These are phyloP conservation scores for Cyrtorhinus lividipennis DNA, from an alignment of 1,140 invertebrate species.

Conservation along the genomic window DNA sequence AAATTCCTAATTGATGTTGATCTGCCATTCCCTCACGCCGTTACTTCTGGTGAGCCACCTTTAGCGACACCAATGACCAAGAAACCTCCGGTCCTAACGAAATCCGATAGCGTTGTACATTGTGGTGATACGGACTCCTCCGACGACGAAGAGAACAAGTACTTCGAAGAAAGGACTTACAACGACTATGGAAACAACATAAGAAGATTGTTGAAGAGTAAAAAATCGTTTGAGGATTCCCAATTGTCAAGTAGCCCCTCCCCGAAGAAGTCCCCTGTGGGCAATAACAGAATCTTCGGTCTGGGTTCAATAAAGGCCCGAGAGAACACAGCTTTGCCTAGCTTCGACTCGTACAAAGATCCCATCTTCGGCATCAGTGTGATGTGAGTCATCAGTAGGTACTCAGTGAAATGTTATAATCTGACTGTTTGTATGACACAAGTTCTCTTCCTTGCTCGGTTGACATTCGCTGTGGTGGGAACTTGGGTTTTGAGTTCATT, in stretches of 20 bases:
- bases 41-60: neutral
- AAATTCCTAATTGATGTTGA: neutral
- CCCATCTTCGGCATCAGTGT: constrained; percentile 59
- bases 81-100: neutral
- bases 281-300: too few species aligned
- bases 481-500: too few species aligned
- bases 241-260: too few species aligned
- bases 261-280: too few species aligned
- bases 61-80: neutral
- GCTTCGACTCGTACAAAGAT: constrained; percentile 32
- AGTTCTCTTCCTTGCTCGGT: too few species aligned
- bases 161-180: constrained; percentile 52
- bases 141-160: constrained; percentile 61
- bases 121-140: constrained; percentile 53
- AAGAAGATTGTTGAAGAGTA: constrained; percentile 38
- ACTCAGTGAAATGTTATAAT: too few species aligned
- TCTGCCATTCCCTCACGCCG: constrained; percentile 9
- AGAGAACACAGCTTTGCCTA: neutral
- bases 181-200: constrained; percentile 50
- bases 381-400: constrained; percentile 29
- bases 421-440: too few species aligned
- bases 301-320: too few species aligned
- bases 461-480: too few species aligned
- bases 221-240: too few species aligned
- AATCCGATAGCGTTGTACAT: constrained; percentile 34